phyloP scores from a whole-genome alignment of 1,140 invertebrate species.

The Tachypleus tridentatus region DNA sequence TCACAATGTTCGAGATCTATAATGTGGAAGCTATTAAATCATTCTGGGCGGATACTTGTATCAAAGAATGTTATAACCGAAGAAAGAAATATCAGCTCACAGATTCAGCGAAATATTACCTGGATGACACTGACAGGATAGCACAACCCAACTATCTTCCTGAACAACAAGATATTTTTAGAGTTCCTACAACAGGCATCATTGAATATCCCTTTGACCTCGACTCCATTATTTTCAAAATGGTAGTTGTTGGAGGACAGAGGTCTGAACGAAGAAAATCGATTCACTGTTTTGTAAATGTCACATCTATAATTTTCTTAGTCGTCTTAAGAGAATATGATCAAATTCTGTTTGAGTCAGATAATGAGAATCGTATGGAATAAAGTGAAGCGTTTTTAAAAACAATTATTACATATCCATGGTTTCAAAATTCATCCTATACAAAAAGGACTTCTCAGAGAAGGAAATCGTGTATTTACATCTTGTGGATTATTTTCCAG shows the following conservation, averaged over 20 bases:
- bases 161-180: conserved; percentile 91
- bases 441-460: conserved; percentile 99
- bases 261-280: conserved; percentile 95
- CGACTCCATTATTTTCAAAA: conserved; percentile 79
- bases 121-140: conserved; percentile 17
- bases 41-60: conserved; percentile 91
- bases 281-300: conserved; percentile 98
- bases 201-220: too few species aligned
- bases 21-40: conserved; percentile 95
- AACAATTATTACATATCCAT: conserved; percentile 99
- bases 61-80: conserved; percentile 98
- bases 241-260: conserved; percentile 95
- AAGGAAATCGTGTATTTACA: conserved; percentile 99
- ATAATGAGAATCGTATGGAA: conserved; percentile 99
- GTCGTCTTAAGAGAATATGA: conserved; percentile 86
- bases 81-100: conserved; percentile 98
- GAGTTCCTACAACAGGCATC: too few species aligned
- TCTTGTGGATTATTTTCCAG: conserved; percentile 99
- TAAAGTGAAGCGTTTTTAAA: conserved; percentile 99
- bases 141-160: conserved; percentile 66
- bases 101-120: conserved; percentile 67
- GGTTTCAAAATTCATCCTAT: conserved; percentile 99
- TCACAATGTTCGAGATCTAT: conserved; percentile 92
- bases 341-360: conserved; percentile 91
- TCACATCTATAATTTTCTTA: conserved; percentile 93